Percentiles rank a stretch among this genome's conserved stretches.
Conservation (phyloP, 2,888 invertebrate genomes). For the Proisotoma minuta region DNA sequence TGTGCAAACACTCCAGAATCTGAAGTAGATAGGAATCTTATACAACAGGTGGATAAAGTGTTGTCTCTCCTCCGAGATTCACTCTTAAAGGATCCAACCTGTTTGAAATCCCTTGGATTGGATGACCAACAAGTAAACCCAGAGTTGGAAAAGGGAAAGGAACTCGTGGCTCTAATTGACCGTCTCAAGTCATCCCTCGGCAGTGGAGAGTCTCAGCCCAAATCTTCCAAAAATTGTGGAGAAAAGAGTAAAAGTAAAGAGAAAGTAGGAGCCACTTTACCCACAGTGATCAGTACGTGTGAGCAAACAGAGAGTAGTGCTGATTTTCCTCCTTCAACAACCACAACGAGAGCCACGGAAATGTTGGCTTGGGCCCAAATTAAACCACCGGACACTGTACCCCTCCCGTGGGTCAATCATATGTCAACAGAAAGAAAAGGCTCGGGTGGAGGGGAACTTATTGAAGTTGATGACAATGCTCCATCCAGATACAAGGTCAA, state of each 20-base stretch:
- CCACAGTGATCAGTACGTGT: neutral
- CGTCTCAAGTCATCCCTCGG: constrained; percentile 61
- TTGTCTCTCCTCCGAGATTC: constrained; percentile 70
- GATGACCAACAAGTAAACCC: constrained; percentile 39
- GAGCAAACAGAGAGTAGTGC: too few species aligned
- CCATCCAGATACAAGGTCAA: neutral
- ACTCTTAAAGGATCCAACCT: constrained; percentile 53
- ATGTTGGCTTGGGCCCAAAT: constrained; percentile 13
- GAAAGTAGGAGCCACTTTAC: neutral
- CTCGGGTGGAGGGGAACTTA: neutral
- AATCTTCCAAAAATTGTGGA: neutral
- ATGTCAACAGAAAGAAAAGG: neutral
- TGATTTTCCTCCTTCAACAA: too few species aligned
- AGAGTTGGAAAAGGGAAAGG: constrained; percentile 56
- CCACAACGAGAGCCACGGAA: neutral
- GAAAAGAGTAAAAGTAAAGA: neutral
- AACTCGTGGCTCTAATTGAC: constrained; percentile 65
- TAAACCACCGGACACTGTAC: constrained; percentile 6
- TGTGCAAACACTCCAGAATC: neutral
- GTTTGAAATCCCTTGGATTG: neutral
- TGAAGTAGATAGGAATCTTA: constrained; percentile 55
- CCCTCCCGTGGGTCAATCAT: constrained; percentile 14
- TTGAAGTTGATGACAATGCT: neutral
- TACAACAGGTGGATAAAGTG: constrained; percentile 72
- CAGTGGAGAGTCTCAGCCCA: too few species aligned